phyloP scores from a whole-genome alignment of 2,113 vertebrate species.

The Xenopus borealis region DNA sequence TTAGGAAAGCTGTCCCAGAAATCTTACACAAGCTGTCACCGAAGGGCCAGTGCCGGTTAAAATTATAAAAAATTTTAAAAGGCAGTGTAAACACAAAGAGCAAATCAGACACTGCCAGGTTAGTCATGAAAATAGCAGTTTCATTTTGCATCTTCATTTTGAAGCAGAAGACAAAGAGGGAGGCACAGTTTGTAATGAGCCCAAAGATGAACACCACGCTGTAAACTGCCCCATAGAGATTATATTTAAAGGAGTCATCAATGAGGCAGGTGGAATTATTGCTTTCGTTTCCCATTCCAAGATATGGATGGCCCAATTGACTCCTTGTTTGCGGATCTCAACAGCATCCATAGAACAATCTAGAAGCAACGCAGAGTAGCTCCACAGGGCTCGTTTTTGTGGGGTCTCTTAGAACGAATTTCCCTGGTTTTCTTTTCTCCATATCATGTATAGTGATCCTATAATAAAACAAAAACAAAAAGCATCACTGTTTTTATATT shows the following conservation, averaged over 20 bases:
- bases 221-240: slow-evolving; percentile 91
- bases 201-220: slow-evolving; percentile 92
- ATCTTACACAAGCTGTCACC: slow-evolving; percentile 94
- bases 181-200: slow-evolving; percentile 91
- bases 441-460: slow-evolving; percentile 27
- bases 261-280: slow-evolving; percentile 84
- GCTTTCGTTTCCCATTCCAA: slow-evolving; percentile 71
- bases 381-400: slow-evolving; percentile 44
- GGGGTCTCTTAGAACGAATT: neutral
- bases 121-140: slow-evolving; percentile 96
- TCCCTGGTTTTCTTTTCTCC: slow-evolving; percentile 6
- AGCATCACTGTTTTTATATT: neutral
- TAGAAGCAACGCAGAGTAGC: slow-evolving; percentile 7
- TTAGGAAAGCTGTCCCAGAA: slow-evolving; percentile 93
- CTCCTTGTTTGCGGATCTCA: slow-evolving; percentile 50
- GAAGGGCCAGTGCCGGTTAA: slow-evolving; percentile 94
- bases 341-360: slow-evolving; percentile 57
- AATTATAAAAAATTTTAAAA: slow-evolving; percentile 96
- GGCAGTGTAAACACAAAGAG: slow-evolving; percentile 94
- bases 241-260: slow-evolving; percentile 97
- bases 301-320: slow-evolving; percentile 38
- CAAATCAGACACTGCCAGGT: slow-evolving; percentile 88
- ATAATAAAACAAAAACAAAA: slow-evolving; percentile 19
- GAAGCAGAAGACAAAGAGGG: slow-evolving; percentile 93
- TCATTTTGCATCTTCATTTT: slow-evolving; percentile 92